Conservation (phyloP, 1,140 invertebrate species). For the Drosophila tropicalis region DNA sequence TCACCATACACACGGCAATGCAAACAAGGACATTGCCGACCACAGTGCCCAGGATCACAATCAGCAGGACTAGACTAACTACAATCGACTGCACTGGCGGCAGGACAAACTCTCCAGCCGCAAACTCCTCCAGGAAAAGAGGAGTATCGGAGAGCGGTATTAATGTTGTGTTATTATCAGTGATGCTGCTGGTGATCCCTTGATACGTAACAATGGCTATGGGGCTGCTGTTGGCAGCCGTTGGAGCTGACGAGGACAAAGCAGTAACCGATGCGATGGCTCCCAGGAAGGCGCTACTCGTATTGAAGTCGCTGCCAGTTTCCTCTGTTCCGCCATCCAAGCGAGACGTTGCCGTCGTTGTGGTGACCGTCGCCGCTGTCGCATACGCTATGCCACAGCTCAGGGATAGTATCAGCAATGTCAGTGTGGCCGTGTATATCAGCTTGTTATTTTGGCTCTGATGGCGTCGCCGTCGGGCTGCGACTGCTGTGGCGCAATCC, state of each 20-base stretch:
- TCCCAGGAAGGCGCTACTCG: conserved; percentile 67
- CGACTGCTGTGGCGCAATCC: conserved; percentile 40
- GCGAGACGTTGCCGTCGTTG: conserved; percentile 24
- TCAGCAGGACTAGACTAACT: conserved; percentile 88
- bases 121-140: conserved; percentile 53
- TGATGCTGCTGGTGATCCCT: conserved; percentile 53
- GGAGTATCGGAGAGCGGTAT: conserved; percentile 57
- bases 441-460: conserved; percentile 49
- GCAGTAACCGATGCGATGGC: conserved; percentile 55
- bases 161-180: conserved; percentile 55
- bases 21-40: conserved; percentile 95
- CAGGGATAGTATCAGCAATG: conserved; percentile 61
- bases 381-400: conserved; percentile 71
- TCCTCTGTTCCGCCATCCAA: conserved; percentile 41
- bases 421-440: conserved; percentile 69
- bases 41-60: conserved; percentile 91
- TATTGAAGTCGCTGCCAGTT: conserved; percentile 54
- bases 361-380: conserved; percentile 35
- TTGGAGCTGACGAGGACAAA: conserved; percentile 9
- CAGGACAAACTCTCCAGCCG: conserved; percentile 73
- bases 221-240: conserved; percentile 58
- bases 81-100: conserved; percentile 86
- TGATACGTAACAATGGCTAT: conserved; percentile 55
- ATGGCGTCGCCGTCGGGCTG: conserved; percentile 54
- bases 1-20: conserved; percentile 93